Base-by-base conservation (phyloP, 2,888 invertebrate genomes). In the Athetis lepigone region DNA sequence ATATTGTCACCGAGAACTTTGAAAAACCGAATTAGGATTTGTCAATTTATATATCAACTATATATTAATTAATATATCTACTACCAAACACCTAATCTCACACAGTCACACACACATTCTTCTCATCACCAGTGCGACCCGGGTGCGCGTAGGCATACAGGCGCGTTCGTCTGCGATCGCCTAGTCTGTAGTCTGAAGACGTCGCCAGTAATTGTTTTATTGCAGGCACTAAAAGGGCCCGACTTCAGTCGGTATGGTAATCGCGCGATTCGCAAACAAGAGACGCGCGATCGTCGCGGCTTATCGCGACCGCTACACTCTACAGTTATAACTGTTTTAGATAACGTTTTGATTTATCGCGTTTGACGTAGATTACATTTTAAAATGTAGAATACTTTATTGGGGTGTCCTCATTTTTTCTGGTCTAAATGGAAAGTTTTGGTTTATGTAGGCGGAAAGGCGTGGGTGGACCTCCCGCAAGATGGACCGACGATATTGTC, bases 221-320 rank as follows among this genome's bases (percentile, higher is more conserved):
- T 80, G 80, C 81, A 70, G 73, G 79, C 75, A 70, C 69, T 80
- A 76, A 70, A 80, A 79, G 77, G 79, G 75, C 79, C 67, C 71
- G 62, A 55, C 65, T 70, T 79, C 60, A 74, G 80, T 73, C 81
- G 76, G 64, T 70, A 71, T 78, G 68, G 77, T 88, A 85, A 88
- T 85, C 79, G 79, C 77, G 77, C 82, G 82, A 88, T 89, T 89
- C 83, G 87, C 84, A 88, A 85, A 83, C 88, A 86, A 75, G 81
- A 70, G 78, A 60, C 67, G 78, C 62, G 66, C 66, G 69, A 73
- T 71, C 61, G 66, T 75, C 70, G 68, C 52, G 61, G 57, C 79
- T 80, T 80, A 80, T 79, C 81, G 56, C 72, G 55, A 33, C 59
- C 62, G 59, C 60, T 65, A 49, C 58, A 45, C 68, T 52, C 57